Percentiles rank a stretch among this genome's conserved stretches.
phyloP scores from a whole-genome alignment of 2,888 invertebrate genomes.

The Pheosia tremula region DNA sequence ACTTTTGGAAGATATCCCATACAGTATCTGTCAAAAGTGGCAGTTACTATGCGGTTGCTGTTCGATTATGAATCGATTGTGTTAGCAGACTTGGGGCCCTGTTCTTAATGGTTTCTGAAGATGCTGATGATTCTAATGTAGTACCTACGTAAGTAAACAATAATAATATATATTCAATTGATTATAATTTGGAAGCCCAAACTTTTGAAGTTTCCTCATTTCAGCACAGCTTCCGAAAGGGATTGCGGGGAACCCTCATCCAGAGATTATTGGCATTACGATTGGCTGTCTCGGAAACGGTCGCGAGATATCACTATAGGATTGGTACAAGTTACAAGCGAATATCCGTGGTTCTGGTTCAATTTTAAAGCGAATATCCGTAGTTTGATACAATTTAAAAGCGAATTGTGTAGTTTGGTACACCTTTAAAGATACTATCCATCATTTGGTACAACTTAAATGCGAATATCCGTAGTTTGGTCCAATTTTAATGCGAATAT shows the following conservation, averaged over 20 bases:
- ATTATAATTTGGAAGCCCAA: not conserved
- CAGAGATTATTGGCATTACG: slow-evolving; percentile 11
- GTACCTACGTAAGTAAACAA: not conserved
- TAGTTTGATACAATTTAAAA: no score
- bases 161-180: not conserved
- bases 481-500: no score
- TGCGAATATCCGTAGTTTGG: not conserved
- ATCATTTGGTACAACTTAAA: not conserved
- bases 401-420: no score
- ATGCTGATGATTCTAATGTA: no score
- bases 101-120: no score
- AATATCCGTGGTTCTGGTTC: not conserved
- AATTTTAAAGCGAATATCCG: no score
- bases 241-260: slow-evolving; percentile 12
- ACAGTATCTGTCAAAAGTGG: no score
- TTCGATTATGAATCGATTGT: no score
- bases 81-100: no score
- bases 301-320: slow-evolving; percentile 15
- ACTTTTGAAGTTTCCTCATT: slow-evolving; percentile 15
- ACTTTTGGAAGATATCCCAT: no score
- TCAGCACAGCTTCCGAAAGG: not conserved
- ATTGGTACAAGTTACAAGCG: slow-evolving; percentile 1
- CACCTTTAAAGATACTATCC: no score
- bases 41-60: no score
- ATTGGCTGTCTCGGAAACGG: not conserved